Evolutionary conservation across 2,797 vertebrate species (phyloP).

Genomic region (Channa striata): DNA sequence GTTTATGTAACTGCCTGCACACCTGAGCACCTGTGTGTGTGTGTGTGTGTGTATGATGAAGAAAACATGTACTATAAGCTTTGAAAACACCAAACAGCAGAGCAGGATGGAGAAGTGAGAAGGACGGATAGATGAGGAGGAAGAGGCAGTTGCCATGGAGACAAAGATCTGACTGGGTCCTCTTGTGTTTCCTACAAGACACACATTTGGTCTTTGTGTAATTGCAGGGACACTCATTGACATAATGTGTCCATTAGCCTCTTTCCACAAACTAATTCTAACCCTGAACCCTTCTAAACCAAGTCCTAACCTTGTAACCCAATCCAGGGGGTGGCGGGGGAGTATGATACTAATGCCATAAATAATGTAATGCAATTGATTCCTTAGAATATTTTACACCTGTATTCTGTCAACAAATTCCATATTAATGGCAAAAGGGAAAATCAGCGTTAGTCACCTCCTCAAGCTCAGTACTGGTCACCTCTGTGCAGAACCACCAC

Average conservation of each 20-base stretch:
- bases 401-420: no score
- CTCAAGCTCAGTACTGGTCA: no score
- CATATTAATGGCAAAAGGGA: no score
- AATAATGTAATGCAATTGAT: no score
- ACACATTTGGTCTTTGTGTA: background rate
- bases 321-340: background rate
- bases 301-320: background rate
- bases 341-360: no score
- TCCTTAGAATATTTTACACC: no score
- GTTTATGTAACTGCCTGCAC: conserved; percentile 9
- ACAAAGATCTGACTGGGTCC: conserved; percentile 49
- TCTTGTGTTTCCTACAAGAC: conserved; percentile 34
- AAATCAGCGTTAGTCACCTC: no score
- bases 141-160: conserved; percentile 77
- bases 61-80: background rate
- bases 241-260: no score
- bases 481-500: no score
- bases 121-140: conserved; percentile 47
- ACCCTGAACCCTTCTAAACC: background rate
- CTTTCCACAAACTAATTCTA: no score
- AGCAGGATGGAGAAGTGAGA: conserved; percentile 8
- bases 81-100: background rate
- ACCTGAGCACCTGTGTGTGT: conserved; percentile 26
- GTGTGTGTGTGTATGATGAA: background rate
- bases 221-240: background rate